Evolutionary conservation across 2,113 vertebrate species (phyloP).

Genomic region (Tragelaphus imberbis): DNA sequence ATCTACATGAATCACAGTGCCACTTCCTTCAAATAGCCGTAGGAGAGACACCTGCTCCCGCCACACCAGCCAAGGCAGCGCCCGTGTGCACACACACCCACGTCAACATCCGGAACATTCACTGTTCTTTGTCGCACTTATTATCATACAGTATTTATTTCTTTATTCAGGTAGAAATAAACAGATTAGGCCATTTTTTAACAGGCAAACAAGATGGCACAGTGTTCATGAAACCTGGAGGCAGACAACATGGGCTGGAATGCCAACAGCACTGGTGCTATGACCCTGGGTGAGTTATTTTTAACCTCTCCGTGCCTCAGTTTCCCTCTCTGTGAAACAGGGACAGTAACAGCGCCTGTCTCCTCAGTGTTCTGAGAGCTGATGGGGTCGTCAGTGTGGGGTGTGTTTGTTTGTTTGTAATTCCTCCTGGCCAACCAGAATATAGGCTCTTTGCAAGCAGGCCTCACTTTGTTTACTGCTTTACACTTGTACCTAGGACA

Average conservation of each 20-base stretch:
- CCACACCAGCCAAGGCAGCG: rapidly evolving
- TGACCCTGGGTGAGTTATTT: neutral
- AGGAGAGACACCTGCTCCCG: neutral
- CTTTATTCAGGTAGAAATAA: neutral
- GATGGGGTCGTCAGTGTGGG: neutral
- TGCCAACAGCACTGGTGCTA: neutral
- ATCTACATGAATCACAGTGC: neutral
- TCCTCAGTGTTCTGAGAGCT: neutral
- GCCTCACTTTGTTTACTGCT: neutral
- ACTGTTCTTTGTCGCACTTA: neutral
- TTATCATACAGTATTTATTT: neutral
- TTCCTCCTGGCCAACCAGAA: neutral
- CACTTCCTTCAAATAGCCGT: neutral
- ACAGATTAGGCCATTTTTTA: neutral
- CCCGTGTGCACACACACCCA: rapidly evolving
- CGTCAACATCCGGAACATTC: neutral
- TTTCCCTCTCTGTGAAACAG: neutral
- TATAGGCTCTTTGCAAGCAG: neutral
- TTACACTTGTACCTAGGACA: neutral
- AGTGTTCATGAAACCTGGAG: neutral
- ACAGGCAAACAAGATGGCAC: neutral
- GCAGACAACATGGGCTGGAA: rapidly evolving
- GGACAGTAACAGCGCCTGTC: rapidly evolving
- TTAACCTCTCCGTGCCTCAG: neutral
- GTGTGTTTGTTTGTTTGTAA: neutral